A percentile compares a stretch with the other conserved stretches of the same genome.
Evolutionary conservation across 1,140 invertebrate genomes (phyloP).

Genomic region (Tetramorium simillimum): DNA sequence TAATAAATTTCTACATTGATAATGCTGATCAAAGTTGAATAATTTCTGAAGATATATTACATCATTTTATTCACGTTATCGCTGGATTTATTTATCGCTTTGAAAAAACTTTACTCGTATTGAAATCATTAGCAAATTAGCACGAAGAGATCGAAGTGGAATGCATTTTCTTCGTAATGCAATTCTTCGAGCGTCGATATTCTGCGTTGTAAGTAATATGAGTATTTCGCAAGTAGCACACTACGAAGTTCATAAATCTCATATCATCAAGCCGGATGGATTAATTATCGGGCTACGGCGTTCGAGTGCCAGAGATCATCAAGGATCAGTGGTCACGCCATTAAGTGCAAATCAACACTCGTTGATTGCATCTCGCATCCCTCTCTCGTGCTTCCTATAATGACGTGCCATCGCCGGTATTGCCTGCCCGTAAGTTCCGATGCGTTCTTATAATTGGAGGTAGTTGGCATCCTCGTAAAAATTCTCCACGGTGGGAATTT

Average conservation of each 20-base stretch:
- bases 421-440: conserved; percentile 16
- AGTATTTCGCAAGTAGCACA: conserved; percentile 15
- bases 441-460: conserved; percentile 27
- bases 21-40: neutral
- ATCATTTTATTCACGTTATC: neutral
- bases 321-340: conserved; percentile 65
- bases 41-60: neutral
- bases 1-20: neutral
- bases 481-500: conserved; percentile 7
- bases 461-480: conserved; percentile 17
- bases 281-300: conserved; percentile 69
- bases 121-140: neutral
- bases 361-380: conserved; percentile 69
- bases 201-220: neutral
- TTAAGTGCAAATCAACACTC: conserved; percentile 75
- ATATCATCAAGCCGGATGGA: conserved; percentile 71
- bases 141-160: neutral
- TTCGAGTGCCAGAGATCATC: conserved; percentile 65
- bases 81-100: neutral
- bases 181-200: neutral
- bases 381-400: conserved; percentile 30
- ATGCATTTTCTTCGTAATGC: neutral
- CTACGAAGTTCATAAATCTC: conserved; percentile 67
- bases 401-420: conserved; percentile 23
- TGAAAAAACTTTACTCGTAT: neutral